Conservation (phyloP, 2,797 vertebrate genomes). For the Microctenopoma stevenorrisi region DNA sequence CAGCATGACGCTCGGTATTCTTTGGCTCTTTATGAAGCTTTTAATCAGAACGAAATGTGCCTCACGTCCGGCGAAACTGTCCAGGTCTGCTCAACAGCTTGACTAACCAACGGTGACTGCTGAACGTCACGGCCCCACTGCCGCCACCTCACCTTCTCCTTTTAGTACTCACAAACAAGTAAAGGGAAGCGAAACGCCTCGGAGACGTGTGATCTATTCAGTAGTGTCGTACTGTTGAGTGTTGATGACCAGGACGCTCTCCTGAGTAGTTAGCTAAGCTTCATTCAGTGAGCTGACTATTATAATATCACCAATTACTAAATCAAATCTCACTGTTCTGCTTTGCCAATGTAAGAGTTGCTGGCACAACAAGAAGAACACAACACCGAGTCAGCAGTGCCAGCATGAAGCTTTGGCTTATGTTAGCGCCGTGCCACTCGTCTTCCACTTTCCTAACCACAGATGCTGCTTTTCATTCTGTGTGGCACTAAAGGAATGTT, state of each 20-base stretch:
- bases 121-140: not conserved
- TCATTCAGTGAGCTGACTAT: not conserved
- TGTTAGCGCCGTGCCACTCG: no score
- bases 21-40: not conserved
- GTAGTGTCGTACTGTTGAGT: not conserved
- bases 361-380: no score
- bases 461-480: no score
- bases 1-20: not conserved
- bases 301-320: not conserved
- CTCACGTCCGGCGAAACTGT: not conserved
- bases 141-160: slow-evolving; percentile 30
- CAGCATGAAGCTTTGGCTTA: no score
- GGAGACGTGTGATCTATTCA: slow-evolving; percentile 19
- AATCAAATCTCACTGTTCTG: no score
- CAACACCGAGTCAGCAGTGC: no score
- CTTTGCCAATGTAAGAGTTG: no score
- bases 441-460: no score
- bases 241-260: not conserved
- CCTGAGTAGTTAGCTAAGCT: not conserved
- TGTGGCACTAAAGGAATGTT: no score
- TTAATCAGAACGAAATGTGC: not conserved
- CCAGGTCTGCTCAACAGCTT: not conserved
- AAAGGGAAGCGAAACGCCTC: slow-evolving; percentile 31
- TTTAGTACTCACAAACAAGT: slow-evolving; percentile 63
- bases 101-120: not conserved